A percentile compares a stretch with the other conserved stretches of the same genome.
Evolutionary conservation across 1,140 invertebrate genomes (phyloP).

Genomic region (Hermetia illucens): DNA sequence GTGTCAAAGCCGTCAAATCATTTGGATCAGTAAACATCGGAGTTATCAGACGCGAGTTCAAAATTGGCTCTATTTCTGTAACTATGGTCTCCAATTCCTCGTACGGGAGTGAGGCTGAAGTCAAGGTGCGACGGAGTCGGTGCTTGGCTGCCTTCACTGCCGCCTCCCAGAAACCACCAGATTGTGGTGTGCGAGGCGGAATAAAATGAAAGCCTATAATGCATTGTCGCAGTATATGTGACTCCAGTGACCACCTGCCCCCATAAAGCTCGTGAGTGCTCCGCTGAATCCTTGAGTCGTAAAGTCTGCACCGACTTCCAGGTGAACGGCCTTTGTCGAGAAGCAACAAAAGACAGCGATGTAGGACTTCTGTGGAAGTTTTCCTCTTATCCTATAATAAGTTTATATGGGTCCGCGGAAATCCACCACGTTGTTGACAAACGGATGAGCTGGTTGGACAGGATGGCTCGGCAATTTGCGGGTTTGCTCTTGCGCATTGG

Average conservation of each 20-base stretch:
- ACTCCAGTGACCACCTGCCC: constrained; percentile 4
- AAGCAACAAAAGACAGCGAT: constrained; percentile 9
- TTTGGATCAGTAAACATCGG: too few species aligned
- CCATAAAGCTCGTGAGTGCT: constrained; percentile 8
- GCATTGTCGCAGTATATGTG: constrained; percentile 1
- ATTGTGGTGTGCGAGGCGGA: too few species aligned
- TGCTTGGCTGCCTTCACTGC: constrained; percentile 15
- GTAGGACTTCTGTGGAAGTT: constrained; percentile 10
- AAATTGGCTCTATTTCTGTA: too few species aligned
- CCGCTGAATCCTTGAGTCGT: constrained; percentile 6
- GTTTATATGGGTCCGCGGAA: constrained; percentile 8
- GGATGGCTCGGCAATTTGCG: constrained; percentile 9
- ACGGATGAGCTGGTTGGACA: constrained; percentile 6
- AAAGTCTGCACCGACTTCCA: constrained; percentile 11
- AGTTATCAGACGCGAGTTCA: too few species aligned
- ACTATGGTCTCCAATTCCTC: too few species aligned
- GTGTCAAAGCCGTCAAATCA: too few species aligned
- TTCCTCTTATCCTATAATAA: constrained; percentile 3
- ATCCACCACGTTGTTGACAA: constrained; percentile 7
- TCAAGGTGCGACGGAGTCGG: too few species aligned
- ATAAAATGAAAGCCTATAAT: too few species aligned
- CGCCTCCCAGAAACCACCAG: constrained; percentile 16
- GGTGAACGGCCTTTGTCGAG: constrained; percentile 13
- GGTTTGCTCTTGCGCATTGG: not conserved
- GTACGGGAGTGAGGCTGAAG: too few species aligned